These are phyloP conservation scores for Drosophila antonietae DNA, from an alignment of 2,888 invertebrate genomes.

Conservation along the genomic window DNA sequence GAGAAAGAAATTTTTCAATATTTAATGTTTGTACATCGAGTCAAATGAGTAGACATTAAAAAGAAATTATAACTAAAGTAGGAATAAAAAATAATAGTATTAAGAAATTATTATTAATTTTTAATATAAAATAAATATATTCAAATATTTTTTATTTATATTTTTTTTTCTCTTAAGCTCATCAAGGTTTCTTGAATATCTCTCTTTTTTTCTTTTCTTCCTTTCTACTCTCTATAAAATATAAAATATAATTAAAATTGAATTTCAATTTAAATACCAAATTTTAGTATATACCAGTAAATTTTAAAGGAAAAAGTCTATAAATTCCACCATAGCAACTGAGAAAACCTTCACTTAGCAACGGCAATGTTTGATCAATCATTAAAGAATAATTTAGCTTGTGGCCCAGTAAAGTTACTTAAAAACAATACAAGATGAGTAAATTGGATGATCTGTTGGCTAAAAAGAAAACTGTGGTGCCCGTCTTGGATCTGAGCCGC, in stretches of 20 bases:
- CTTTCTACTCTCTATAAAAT: neutral
- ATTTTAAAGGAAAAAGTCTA: neutral
- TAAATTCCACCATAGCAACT: slow-evolving; percentile 30
- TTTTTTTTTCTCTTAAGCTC: too few relatives aligned
- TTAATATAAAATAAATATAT: too few relatives aligned
- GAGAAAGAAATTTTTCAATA: slow-evolving; percentile 25
- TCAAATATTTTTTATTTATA: too few relatives aligned
- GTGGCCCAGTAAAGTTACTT: neutral
- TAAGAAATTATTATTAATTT: too few relatives aligned
- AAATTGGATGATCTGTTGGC: slow-evolving; percentile 93
- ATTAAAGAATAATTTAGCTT: neutral
- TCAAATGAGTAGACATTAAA: neutral
- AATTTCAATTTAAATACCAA: slow-evolving; percentile 13
- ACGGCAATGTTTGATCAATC: slow-evolving; percentile 48
- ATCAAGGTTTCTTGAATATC: too few relatives aligned
- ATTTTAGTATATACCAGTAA: neutral
- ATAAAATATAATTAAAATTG: too few relatives aligned
- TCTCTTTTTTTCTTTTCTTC: neutral
- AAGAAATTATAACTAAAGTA: neutral
- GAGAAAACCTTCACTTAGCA: neutral
- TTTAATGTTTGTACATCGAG: slow-evolving; percentile 2
- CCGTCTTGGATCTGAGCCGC: slow-evolving; percentile 93
- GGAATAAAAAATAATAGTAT: neutral
- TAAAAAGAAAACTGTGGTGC: slow-evolving; percentile 93
- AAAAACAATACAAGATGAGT: slow-evolving; percentile 82